phyloP scores from a whole-genome alignment of 2,113 vertebrate genomes.

The Sphyrna mokarran region DNA sequence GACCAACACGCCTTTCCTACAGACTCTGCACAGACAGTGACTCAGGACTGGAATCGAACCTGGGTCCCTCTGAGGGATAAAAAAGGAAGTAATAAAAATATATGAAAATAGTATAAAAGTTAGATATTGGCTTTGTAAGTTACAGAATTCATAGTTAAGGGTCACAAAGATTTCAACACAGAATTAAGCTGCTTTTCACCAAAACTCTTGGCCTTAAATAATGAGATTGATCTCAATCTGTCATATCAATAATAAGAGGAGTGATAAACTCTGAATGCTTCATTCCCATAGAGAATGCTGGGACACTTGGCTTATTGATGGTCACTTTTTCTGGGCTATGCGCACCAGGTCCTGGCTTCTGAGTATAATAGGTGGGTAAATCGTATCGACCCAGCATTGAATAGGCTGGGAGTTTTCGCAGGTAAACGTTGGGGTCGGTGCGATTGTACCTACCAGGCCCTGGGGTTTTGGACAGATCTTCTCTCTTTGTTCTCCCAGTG shows the following conservation, averaged over 20 bases:
- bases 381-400: conserved; percentile 69
- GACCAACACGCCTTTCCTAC: no score
- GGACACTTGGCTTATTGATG: conserved; percentile 52
- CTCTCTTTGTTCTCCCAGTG: conserved; percentile 49
- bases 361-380: conserved; percentile 41
- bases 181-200: not conserved
- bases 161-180: not conserved
- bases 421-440: conserved; percentile 62
- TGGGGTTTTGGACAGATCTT: conserved; percentile 64
- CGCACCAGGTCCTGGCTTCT: conserved; percentile 63
- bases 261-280: conserved; percentile 66
- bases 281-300: conserved; percentile 66
- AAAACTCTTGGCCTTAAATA: not conserved
- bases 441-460: conserved; percentile 68
- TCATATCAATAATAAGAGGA: conserved; percentile 53
- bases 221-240: conserved; percentile 43
- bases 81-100: not conserved
- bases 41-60: no score
- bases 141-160: not conserved
- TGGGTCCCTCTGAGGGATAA: no score
- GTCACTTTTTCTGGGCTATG: conserved; percentile 68
- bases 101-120: not conserved
- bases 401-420: conserved; percentile 64
- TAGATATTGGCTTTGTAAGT: not conserved
- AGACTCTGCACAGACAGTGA: no score